phyloP scores from a whole-genome alignment of 2,888 invertebrate genomes.

The Biston betularia region DNA sequence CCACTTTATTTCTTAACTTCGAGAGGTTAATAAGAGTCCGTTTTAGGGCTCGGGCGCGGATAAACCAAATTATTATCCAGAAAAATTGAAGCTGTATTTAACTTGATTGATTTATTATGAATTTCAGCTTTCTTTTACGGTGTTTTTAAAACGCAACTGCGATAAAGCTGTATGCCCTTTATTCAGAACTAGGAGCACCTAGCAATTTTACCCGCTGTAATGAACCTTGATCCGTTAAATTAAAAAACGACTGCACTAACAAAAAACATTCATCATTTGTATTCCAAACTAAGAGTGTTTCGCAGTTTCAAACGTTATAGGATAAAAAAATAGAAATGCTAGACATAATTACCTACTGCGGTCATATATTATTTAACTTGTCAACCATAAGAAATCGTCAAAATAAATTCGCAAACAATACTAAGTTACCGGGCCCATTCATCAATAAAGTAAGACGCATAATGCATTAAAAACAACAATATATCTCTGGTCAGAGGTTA shows the following conservation, averaged over 20 bases:
- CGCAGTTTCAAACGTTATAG: too few relatives aligned
- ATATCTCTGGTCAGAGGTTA: conserved; percentile 46
- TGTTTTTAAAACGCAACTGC: not conserved
- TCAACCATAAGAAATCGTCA: too few relatives aligned
- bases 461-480: conserved; percentile 63
- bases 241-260: too few relatives aligned
- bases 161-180: not conserved
- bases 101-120: conserved; percentile 43
- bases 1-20: conserved; percentile 52
- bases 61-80: conserved; percentile 38
- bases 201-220: too few relatives aligned
- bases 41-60: conserved; percentile 35
- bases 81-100: conserved; percentile 37
- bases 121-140: conserved; percentile 6
- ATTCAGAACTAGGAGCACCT: too few relatives aligned
- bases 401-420: not conserved
- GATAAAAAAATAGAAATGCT: too few relatives aligned
- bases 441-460: conserved; percentile 59
- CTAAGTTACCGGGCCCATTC: conserved; percentile 50
- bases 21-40: conserved; percentile 42
- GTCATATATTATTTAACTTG: too few relatives aligned
- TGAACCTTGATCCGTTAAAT: too few relatives aligned
- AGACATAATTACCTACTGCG: too few relatives aligned
- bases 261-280: too few relatives aligned
- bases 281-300: too few relatives aligned